Evolutionary conservation across 2,797 vertebrate genomes (phyloP), one percentile per base, ranked within the genome.

Genomic region (Malacoraja senta): DNA sequence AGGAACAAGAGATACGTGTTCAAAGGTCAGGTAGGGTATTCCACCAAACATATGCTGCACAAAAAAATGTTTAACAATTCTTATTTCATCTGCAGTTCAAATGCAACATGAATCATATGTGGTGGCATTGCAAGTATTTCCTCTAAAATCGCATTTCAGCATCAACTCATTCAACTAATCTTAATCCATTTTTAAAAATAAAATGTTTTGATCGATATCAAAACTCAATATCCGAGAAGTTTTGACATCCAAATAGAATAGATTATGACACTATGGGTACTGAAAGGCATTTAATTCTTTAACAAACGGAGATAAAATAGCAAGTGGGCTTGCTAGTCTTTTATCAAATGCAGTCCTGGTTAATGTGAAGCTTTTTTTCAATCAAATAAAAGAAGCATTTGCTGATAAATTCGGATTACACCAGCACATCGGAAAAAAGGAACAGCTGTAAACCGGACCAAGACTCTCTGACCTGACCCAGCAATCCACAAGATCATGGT

Each of bases 1-100:
- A 8, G 99, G 99, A 93, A 99, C 98, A 94, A 99, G 95, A 9
- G 99, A 98, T 63, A 99, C 97, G 0, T 97, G 97, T 93, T 99
- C 97, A 93, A 99, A 99, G 68, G 98, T 98, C 96, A 99, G 94
- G 94, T 97, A 99, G 94, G 96, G 95, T 24, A 97, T 0, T 7
- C 93, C 94, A 3, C 95, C 95, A 0, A 96, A 95, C 94, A 96
- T 94, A 76, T 95, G 93, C 94, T 95, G 94, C 53, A 79, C 0
- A 65, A 72, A 17, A 19, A 13, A 93, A 58, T 35, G 9, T 38
- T 26, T 53, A 83, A 79, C 38, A 65, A 35, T n/a, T 44, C 53
- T 65, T 65, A 53, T 65, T 68, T 88, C 17, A 9, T 68, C 15
- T 63, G 32, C 26, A 21, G 32, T 88, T 88, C 15, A 35, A 88